phyloP scores from a whole-genome alignment of 2,797 vertebrate genomes.

The Melanotaenia parkinsoni region DNA sequence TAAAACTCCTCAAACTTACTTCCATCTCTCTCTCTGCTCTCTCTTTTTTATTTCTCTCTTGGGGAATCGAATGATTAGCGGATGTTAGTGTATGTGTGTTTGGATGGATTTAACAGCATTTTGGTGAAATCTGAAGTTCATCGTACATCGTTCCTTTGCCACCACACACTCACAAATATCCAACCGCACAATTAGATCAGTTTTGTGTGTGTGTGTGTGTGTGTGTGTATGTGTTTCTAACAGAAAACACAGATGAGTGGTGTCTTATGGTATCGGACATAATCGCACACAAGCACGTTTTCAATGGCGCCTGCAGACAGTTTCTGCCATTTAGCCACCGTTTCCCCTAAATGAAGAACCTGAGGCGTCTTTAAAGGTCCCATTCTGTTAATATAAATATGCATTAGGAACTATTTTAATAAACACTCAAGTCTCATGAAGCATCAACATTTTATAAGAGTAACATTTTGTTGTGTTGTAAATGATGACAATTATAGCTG shows the following conservation, averaged over 20 bases:
- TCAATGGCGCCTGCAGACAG: conserved; percentile 12
- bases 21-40: conserved; percentile 1
- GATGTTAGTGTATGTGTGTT: conserved; percentile 40
- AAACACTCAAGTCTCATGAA: not conserved
- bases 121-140: conserved; percentile 33
- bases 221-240: not conserved
- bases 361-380: conserved; percentile 3
- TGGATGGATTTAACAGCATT: conserved; percentile 29
- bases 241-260: conserved; percentile 50
- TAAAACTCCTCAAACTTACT: not conserved
- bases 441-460: not conserved
- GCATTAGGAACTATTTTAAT: not conserved
- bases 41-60: not conserved
- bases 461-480: conserved; percentile 15
- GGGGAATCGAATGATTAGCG: conserved; percentile 32
- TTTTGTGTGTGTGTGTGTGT: not conserved
- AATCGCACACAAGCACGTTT: conserved; percentile 27
- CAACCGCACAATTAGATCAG: conserved; percentile 11
- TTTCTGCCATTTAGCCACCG: not conserved
- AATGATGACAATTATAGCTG: not conserved
- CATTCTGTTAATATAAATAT: conserved; percentile 4
- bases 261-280: conserved; percentile 40
- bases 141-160: conserved; percentile 24
- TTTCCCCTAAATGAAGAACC: not conserved
- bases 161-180: not conserved